Evolutionary conservation across 2,888 invertebrate genomes (phyloP).

Genomic region (Drosophila mimetica): DNA sequence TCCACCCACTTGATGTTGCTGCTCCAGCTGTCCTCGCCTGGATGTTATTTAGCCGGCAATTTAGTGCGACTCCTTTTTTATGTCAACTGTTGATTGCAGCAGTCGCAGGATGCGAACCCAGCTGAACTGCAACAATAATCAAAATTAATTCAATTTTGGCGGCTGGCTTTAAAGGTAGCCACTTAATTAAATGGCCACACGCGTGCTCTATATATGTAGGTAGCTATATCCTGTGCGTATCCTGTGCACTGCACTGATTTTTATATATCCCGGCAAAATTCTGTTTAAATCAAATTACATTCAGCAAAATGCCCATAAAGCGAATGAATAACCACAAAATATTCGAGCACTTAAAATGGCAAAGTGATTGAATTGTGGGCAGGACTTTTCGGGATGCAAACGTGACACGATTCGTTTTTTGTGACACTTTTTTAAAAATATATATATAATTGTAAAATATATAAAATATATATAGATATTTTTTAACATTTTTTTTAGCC

Average conservation of each 20-base stretch:
- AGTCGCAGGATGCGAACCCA: background rate
- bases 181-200: slow-evolving; percentile 68
- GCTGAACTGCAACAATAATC: slow-evolving; percentile 40
- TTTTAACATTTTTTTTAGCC: too few relatives aligned
- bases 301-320: slow-evolving; percentile 75
- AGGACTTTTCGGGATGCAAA: background rate
- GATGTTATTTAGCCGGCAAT: slow-evolving; percentile 43
- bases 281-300: slow-evolving; percentile 73
- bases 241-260: slow-evolving; percentile 48
- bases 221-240: slow-evolving; percentile 23
- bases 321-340: slow-evolving; percentile 73
- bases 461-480: too few relatives aligned
- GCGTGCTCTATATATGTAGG: slow-evolving; percentile 13
- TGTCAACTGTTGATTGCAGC: slow-evolving; percentile 63
- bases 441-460: too few relatives aligned
- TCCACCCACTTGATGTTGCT: slow-evolving; percentile 49
- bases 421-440: background rate
- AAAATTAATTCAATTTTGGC: slow-evolving; percentile 67
- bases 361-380: slow-evolving; percentile 74
- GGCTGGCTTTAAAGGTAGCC: slow-evolving; percentile 49
- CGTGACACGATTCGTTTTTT: slow-evolving; percentile 9
- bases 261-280: slow-evolving; percentile 27
- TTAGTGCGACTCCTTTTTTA: slow-evolving; percentile 38
- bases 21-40: slow-evolving; percentile 36
- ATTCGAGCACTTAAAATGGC: slow-evolving; percentile 72